Conservation (phyloP, 2,113 vertebrate genomes). For the Spea multiplicata region DNA sequence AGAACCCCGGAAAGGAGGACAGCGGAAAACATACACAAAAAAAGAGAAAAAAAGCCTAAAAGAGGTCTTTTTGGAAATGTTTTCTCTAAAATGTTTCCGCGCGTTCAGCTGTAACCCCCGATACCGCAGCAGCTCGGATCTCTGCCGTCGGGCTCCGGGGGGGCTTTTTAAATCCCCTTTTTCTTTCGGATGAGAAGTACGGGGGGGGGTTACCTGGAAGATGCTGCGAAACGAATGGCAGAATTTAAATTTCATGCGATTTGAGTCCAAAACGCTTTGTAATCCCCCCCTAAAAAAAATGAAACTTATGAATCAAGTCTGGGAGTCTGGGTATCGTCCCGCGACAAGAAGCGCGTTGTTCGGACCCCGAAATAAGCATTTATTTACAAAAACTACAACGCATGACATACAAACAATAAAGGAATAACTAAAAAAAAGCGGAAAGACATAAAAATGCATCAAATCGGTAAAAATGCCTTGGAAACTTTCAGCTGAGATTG, state of each 20-base stretch:
- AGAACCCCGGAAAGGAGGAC: conserved; percentile 36
- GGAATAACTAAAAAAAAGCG: too few relatives aligned
- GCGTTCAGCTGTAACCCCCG: conserved; percentile 5
- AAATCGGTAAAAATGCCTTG: too few relatives aligned
- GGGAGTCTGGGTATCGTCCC: neutral
- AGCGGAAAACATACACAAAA: neutral
- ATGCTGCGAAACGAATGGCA: conserved; percentile 34
- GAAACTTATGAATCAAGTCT: conserved; percentile 24
- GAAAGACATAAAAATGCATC: too few relatives aligned
- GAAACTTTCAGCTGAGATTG: too few relatives aligned
- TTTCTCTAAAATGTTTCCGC: conserved; percentile 36
- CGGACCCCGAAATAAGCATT: too few relatives aligned
- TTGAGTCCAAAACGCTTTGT: conserved; percentile 16
- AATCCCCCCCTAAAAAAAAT: conserved; percentile 3
- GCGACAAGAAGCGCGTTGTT: too few relatives aligned
- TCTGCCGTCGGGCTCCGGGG: conserved; percentile 34
- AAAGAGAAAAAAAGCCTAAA: neutral
- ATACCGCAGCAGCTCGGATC: conserved; percentile 16
- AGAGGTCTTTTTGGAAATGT: conserved; percentile 30
- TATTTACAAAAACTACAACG: too few relatives aligned
- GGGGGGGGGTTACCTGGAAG: conserved; percentile 25
- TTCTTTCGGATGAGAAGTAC: conserved; percentile 36
- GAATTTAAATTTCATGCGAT: conserved; percentile 41
- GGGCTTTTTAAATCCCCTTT: conserved; percentile 33
- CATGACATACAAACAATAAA: too few relatives aligned